Evolutionary conservation across 1,140 invertebrate species (phyloP).

Genomic region (Drosophila lini): DNA sequence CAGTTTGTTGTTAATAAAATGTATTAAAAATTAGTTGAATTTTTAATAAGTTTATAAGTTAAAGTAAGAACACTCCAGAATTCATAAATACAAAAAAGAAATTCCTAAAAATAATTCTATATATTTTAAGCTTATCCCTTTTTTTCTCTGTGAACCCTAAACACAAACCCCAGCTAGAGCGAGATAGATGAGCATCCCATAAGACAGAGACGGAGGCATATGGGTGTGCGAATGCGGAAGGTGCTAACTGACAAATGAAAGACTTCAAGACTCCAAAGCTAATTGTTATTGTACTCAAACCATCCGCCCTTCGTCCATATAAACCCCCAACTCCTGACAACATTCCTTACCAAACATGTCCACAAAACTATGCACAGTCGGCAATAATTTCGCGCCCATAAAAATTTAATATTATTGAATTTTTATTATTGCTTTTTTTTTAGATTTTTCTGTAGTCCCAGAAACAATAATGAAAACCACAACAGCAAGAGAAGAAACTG

Average conservation of each 20-base stretch:
- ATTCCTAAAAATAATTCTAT: neutral
- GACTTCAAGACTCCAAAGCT: constrained; percentile 41
- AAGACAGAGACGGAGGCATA: neutral
- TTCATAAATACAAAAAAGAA: neutral
- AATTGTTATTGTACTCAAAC: constrained; percentile 67
- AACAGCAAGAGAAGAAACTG: constrained; percentile 26
- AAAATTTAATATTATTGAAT: constrained; percentile 80
- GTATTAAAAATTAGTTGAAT: no score
- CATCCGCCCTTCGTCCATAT: neutral
- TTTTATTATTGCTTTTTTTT: constrained; percentile 54
- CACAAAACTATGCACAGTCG: constrained; percentile 41
- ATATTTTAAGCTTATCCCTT: neutral
- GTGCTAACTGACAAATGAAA: constrained; percentile 45
- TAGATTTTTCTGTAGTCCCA: constrained; percentile 1
- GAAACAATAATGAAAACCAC: constrained; percentile 40
- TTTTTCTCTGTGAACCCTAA: constrained; percentile 15
- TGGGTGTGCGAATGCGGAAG: constrained; percentile 38
- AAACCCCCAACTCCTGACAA: neutral
- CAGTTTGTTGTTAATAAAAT: neutral
- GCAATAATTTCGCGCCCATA: constrained; percentile 67
- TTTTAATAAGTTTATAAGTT: neutral
- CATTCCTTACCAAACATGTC: constrained; percentile 42
- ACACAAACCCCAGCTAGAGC: constrained; percentile 48
- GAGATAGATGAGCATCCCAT: neutral
- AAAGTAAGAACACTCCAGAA: no score